These are phyloP conservation scores for Agonopterix arenella DNA, from an alignment of 2,888 invertebrate genomes.

Conservation along the genomic window DNA sequence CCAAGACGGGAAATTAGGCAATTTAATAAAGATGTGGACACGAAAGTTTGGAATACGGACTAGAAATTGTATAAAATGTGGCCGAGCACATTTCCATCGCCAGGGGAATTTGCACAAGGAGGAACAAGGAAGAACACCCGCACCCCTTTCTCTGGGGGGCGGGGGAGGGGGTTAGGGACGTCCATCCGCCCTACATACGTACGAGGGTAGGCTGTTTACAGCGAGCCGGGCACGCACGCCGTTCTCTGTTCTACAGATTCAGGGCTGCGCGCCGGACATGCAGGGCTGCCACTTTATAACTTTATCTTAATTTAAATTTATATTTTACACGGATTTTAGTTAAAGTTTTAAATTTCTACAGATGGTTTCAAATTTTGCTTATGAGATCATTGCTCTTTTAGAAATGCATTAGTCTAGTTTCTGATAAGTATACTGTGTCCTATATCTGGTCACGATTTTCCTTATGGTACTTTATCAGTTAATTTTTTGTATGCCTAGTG, in stretches of 20 bases:
- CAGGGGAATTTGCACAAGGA: slow-evolving; percentile 77
- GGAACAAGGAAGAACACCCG: slow-evolving; percentile 73
- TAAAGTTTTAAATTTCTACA: no score
- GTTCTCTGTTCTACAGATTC: slow-evolving; percentile 71
- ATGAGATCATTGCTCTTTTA: no score
- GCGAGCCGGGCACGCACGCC: slow-evolving; percentile 71
- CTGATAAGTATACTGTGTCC: no score
- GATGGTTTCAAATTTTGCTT: no score
- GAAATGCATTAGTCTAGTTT: no score
- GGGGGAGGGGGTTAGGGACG: slow-evolving; percentile 43
- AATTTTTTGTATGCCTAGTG: no score
- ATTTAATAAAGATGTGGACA: slow-evolving; percentile 25
- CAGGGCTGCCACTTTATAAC: slow-evolving; percentile 48
- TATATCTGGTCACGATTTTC: no score
- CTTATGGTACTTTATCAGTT: no score
- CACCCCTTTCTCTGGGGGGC: slow-evolving; percentile 68
- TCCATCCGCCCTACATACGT: slow-evolving; percentile 69
- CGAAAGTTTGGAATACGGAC: slow-evolving; percentile 52
- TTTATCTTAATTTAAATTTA: no score
- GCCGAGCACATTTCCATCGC: slow-evolving; percentile 75
- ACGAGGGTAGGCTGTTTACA: slow-evolving; percentile 70
- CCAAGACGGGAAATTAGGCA: slow-evolving; percentile 17
- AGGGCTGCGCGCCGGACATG: slow-evolving; percentile 69
- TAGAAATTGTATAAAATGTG: slow-evolving; percentile 77
- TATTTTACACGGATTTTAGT: no score